These are phyloP conservation scores for Bos indicus DNA, from an alignment of 2,113 vertebrate species.

Conservation along the genomic window DNA sequence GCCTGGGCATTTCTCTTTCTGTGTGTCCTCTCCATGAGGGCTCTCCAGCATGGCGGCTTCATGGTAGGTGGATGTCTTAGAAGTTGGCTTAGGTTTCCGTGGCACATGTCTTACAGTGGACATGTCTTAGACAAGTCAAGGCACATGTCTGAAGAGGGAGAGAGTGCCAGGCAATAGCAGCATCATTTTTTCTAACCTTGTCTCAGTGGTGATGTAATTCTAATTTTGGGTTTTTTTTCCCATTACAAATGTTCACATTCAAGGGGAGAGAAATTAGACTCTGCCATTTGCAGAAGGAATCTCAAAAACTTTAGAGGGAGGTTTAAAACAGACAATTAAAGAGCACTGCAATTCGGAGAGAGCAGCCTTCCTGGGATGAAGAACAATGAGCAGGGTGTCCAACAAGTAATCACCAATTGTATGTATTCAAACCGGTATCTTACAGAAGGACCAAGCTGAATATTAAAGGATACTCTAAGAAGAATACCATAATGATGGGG, in stretches of 20 bases:
- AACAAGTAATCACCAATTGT: neutral
- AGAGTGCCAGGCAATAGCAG: neutral
- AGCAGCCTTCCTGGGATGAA: neutral
- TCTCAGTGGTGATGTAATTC: neutral
- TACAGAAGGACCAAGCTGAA: neutral
- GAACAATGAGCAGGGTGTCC: neutral
- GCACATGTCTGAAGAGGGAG: neutral
- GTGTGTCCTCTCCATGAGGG: too few relatives aligned
- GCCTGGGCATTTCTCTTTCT: neutral
- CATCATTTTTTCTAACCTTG: neutral
- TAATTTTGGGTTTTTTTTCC: neutral
- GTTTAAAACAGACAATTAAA: neutral
- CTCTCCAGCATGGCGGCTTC: fast-evolving
- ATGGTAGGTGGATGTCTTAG: neutral
- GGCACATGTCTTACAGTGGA: neutral
- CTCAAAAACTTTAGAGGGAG: neutral
- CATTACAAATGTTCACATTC: neutral
- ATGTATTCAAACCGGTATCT: neutral
- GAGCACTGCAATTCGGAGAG: neutral
- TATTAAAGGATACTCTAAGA: neutral
- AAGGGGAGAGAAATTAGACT: neutral
- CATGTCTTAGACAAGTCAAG: too few relatives aligned
- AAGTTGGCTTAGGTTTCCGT: neutral
- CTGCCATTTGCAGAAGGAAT: neutral
- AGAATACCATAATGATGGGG: neutral